Conservation (phyloP, 2,113 vertebrate genomes). For the Lagopus leucura region DNA sequence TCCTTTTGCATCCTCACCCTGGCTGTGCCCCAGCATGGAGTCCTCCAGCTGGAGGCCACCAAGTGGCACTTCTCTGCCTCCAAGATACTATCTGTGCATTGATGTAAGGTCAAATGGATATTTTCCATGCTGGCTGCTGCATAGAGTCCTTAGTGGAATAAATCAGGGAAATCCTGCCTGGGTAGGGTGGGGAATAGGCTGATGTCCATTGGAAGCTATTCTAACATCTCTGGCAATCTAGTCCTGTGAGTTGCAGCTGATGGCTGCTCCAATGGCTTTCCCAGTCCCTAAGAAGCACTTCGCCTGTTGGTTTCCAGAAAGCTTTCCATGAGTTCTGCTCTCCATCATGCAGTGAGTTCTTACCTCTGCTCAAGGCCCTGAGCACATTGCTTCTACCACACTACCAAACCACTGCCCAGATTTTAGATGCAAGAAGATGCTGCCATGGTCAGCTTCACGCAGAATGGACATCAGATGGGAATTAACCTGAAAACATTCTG, state of each 20-base stretch:
- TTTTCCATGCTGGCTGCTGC: neutral
- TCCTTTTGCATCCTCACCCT: constrained; percentile 1
- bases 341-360: neutral
- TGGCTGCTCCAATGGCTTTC: neutral
- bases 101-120: neutral
- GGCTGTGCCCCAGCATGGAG: neutral
- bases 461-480: neutral
- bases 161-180: neutral
- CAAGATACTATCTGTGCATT: neutral
- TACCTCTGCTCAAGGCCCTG: neutral
- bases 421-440: neutral
- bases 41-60: constrained; percentile 15
- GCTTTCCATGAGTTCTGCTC: neutral
- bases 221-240: neutral
- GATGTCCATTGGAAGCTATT: rapidly evolving
- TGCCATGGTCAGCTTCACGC: neutral
- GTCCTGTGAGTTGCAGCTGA: neutral
- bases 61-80: neutral
- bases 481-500: neutral
- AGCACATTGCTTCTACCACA: neutral
- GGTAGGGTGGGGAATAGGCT: neutral
- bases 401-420: neutral
- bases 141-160: neutral
- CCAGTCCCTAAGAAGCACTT: neutral
- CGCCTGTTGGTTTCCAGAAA: neutral